Evolutionary conservation across 2,113 vertebrate genomes (phyloP).

Genomic region (Telmatochromis brachygnathus): DNA sequence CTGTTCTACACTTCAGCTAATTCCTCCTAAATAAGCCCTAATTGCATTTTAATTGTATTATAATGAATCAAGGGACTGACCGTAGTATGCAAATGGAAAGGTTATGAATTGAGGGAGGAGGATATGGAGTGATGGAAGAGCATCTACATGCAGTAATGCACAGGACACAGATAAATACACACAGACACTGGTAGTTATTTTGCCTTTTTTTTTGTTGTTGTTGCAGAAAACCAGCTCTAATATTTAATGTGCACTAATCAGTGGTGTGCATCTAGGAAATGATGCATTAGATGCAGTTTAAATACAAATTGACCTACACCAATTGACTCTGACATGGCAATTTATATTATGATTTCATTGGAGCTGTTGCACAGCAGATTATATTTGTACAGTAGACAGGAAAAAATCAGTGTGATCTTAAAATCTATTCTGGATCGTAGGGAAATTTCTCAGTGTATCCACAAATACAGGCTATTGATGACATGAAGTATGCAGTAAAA

Average conservation of each 20-base stretch:
- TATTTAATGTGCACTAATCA: not conserved
- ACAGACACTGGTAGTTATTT: not conserved
- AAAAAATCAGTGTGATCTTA: not conserved
- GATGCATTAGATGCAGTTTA: not conserved
- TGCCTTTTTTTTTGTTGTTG: not conserved
- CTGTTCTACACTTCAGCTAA: conserved; percentile 61
- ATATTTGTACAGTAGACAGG: not conserved
- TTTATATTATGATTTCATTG: not conserved
- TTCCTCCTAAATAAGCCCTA: conserved; percentile 66
- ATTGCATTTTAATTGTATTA: conserved; percentile 63
- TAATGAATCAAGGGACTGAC: conserved; percentile 66
- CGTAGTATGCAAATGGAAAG: conserved; percentile 8
- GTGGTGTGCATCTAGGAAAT: not conserved
- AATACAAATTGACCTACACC: not conserved
- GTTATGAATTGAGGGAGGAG: conserved; percentile 18
- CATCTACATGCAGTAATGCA: not conserved
- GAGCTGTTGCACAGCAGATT: not conserved
- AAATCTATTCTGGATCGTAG: not conserved
- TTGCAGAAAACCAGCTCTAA: not conserved
- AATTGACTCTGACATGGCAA: not conserved
- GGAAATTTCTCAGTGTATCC: not conserved
- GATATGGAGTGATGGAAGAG: not conserved
- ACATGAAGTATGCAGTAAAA: not conserved
- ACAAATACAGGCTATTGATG: not conserved
- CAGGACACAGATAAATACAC: not conserved